These are phyloP conservation scores for Mesembrinibis cayennensis DNA, from an alignment of 2,113 vertebrate genomes.

Conservation along the genomic window DNA sequence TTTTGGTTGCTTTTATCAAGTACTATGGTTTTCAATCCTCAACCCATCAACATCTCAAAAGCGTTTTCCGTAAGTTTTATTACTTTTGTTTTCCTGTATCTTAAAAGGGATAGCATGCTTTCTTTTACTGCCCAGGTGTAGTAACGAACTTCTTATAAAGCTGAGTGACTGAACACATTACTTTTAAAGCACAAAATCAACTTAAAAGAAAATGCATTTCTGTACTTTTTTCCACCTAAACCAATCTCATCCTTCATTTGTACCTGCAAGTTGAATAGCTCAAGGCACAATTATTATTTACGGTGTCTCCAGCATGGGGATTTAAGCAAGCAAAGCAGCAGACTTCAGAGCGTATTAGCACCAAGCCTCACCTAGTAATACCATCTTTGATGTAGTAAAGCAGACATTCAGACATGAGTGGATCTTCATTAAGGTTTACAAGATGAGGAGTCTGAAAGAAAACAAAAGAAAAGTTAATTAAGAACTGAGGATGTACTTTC, in stretches of 20 bases:
- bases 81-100: neutral
- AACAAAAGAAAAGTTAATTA: slow-evolving; percentile 10
- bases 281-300: neutral
- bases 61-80: neutral
- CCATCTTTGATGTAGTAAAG: slow-evolving; percentile 99
- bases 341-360: neutral
- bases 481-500: neutral
- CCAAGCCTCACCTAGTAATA: slow-evolving; percentile 86
- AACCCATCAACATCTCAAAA: neutral
- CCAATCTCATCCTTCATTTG: neutral
- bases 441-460: slow-evolving; percentile 92
- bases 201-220: neutral
- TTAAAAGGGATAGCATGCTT: neutral
- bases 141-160: neutral
- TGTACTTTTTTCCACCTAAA: neutral
- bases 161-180: neutral
- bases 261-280: neutral
- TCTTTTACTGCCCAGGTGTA: neutral
- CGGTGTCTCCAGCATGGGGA: neutral
- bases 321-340: neutral
- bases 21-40: neutral
- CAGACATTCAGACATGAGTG: slow-evolving; percentile 98
- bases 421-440: slow-evolving; percentile 98
- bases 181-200: neutral
- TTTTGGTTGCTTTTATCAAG: neutral